phyloP scores from a whole-genome alignment of 2,888 invertebrate genomes.

The Drosophila longiperda region DNA sequence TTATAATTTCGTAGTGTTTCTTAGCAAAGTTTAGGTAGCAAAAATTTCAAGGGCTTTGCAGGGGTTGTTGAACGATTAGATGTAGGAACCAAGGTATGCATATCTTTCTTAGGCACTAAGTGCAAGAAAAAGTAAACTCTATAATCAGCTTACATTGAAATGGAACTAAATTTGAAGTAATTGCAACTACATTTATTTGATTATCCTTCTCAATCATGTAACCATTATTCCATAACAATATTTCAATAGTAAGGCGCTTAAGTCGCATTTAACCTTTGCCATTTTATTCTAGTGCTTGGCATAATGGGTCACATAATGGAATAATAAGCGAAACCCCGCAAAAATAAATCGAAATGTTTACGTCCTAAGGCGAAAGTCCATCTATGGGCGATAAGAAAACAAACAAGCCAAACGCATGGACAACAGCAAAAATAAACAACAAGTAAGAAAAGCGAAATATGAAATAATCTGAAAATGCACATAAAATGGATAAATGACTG shows the following conservation, averaged over 20 bases:
- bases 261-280: neutral
- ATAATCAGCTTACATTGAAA: neutral
- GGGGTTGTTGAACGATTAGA: slow-evolving; percentile 56
- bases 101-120: neutral
- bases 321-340: slow-evolving; percentile 34
- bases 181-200: neutral
- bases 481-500: slow-evolving; percentile 10
- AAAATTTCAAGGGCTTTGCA: slow-evolving; percentile 21
- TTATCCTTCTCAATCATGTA: neutral
- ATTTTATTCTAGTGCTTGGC: neutral
- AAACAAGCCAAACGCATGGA: slow-evolving; percentile 38
- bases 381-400: slow-evolving; percentile 22
- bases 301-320: slow-evolving; percentile 13
- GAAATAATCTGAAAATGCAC: slow-evolving; percentile 27
- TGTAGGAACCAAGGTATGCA: slow-evolving; percentile 3
- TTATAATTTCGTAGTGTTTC: slow-evolving; percentile 7
- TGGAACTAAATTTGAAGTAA: neutral
- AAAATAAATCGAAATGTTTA: slow-evolving; percentile 48
- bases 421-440: slow-evolving; percentile 26
- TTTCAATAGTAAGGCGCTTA: neutral
- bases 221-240: neutral
- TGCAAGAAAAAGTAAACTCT: neutral
- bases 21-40: slow-evolving; percentile 41
- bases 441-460: slow-evolving; percentile 25
- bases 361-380: slow-evolving; percentile 28